Conservation (phyloP, 2,888 invertebrate species). For the Dinocampus coccinellae region DNA sequence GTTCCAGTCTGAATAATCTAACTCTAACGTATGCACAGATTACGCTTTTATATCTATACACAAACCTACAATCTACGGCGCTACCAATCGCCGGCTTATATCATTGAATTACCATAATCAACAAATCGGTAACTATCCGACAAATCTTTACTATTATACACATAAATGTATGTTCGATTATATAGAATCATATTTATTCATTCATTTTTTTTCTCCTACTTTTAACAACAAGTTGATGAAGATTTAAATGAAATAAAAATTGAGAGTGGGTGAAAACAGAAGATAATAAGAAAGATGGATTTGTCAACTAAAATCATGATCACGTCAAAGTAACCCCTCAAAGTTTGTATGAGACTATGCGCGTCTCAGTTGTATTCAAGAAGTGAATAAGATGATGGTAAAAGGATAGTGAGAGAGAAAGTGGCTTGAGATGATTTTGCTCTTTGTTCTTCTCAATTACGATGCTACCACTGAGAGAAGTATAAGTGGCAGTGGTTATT, state of each 20-base stretch:
- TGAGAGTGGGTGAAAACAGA: neutral
- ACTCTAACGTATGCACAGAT: neutral
- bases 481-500: slow-evolving; percentile 5
- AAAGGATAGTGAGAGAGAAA: slow-evolving; percentile 21
- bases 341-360: neutral
- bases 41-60: neutral
- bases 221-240: neutral
- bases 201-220: too few species aligned
- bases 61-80: slow-evolving; percentile 41
- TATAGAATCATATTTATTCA: neutral
- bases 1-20: neutral
- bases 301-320: neutral
- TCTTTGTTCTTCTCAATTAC: slow-evolving; percentile 27
- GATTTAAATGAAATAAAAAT: neutral
- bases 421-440: slow-evolving; percentile 30
- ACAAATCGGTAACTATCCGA: slow-evolving; percentile 55
- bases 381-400: neutral
- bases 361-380: slow-evolving; percentile 4
- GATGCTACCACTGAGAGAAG: slow-evolving; percentile 26
- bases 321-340: neutral
- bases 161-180: neutral
- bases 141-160: slow-evolving; percentile 15
- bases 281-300: neutral
- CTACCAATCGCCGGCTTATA: slow-evolving; percentile 46
- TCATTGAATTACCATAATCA: slow-evolving; percentile 53